Conservation (phyloP, 1,140 invertebrate genomes). For the Microvelia longipes region DNA sequence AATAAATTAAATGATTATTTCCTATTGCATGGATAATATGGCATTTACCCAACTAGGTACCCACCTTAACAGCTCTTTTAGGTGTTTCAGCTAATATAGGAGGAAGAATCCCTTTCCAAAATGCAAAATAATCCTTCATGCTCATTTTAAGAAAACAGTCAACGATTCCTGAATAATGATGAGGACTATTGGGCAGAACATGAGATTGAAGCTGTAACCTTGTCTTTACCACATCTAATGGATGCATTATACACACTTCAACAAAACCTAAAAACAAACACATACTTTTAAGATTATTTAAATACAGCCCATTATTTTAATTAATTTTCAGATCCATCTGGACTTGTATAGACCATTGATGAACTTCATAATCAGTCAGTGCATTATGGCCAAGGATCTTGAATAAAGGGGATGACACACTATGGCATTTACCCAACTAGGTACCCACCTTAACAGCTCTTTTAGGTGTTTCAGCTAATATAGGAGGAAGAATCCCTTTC, state of each 20-base stretch:
- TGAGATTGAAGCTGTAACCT: constrained; percentile 59
- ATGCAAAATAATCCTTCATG: constrained; percentile 61
- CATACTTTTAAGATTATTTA: not conserved
- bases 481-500: constrained; percentile 83
- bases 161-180: constrained; percentile 59
- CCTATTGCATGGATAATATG: too few relatives aligned
- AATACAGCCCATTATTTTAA: not conserved
- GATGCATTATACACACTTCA: constrained; percentile 92
- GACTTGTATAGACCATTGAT: too few relatives aligned
- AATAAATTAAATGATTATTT: too few relatives aligned
- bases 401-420: too few relatives aligned
- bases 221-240: constrained; percentile 82
- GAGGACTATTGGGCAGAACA: constrained; percentile 36
- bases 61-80: constrained; percentile 74
- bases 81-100: constrained; percentile 88
- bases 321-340: not conserved
- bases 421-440: too few relatives aligned
- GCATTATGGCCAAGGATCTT: too few relatives aligned
- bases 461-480: constrained; percentile 88
- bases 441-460: constrained; percentile 61
- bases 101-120: constrained; percentile 84
- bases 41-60: too few relatives aligned
- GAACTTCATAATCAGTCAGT: too few relatives aligned
- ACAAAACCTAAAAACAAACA: constrained; percentile 47
- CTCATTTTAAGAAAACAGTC: constrained; percentile 85